These are phyloP conservation scores for Gortyna flavago DNA, from an alignment of 2,888 invertebrate genomes.

Conservation along the genomic window DNA sequence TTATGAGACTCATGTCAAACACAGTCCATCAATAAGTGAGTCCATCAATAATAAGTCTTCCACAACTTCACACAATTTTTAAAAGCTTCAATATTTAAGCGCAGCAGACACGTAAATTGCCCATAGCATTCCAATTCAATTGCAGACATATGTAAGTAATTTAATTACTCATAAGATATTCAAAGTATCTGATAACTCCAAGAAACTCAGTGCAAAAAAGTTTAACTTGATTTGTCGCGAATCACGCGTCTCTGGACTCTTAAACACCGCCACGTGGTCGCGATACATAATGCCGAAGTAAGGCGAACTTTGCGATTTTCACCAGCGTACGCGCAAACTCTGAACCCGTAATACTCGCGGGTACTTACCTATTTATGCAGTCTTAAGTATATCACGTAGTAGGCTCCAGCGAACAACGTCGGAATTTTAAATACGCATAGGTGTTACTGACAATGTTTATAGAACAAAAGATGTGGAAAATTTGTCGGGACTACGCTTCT, in stretches of 20 bases:
- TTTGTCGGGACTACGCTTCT: slow-evolving; percentile 71
- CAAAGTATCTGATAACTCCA: slow-evolving; percentile 11
- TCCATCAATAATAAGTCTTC: too few relatives aligned
- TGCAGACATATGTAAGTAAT: neutral
- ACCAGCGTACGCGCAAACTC: slow-evolving; percentile 76
- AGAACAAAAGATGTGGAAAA: slow-evolving; percentile 75
- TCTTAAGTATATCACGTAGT: slow-evolving; percentile 88
- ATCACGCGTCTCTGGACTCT: slow-evolving; percentile 67
- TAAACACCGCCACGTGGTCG: slow-evolving; percentile 70
- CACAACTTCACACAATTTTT: neutral
- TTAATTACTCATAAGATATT: slow-evolving; percentile 5
- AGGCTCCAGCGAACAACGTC: slow-evolving; percentile 78
- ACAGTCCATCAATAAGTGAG: neutral
- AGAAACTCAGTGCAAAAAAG: slow-evolving; percentile 23
- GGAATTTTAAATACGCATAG: slow-evolving; percentile 87
- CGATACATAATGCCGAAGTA: slow-evolving; percentile 62
- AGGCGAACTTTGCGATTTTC: slow-evolving; percentile 62
- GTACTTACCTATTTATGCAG: slow-evolving; percentile 79
- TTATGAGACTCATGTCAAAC: neutral
- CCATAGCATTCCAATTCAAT: neutral
- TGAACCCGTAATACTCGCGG: slow-evolving; percentile 73
- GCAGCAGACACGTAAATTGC: neutral
- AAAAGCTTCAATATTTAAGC: neutral
- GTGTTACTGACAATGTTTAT: slow-evolving; percentile 85
- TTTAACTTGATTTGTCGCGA: slow-evolving; percentile 53